phyloP scores from a whole-genome alignment of 2,797 vertebrate genomes.

The Tauraco hartlaubi region DNA sequence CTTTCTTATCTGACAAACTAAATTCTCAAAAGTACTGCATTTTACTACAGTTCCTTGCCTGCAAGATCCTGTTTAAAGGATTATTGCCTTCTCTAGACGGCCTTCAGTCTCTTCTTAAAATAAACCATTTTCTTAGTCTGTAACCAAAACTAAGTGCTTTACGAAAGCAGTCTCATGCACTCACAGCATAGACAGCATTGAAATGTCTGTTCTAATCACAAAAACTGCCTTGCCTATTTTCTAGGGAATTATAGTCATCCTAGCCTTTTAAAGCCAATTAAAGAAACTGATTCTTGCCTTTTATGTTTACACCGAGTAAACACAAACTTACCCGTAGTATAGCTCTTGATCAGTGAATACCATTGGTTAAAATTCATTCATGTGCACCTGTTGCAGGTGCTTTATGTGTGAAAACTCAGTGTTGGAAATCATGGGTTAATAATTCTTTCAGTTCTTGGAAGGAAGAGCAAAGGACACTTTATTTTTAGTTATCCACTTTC shows the following conservation, averaged over 20 bases:
- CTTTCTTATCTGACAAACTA: background rate
- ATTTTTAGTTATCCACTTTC: background rate
- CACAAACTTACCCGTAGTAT: background rate
- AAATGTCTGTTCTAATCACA: background rate
- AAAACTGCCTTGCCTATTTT: background rate
- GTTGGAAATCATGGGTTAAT: background rate
- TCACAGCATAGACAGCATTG: background rate
- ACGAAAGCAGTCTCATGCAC: background rate
- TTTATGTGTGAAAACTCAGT: background rate
- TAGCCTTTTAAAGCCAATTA: background rate
- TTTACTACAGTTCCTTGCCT: background rate
- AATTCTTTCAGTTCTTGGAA: background rate
- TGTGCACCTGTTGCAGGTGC: fast-evolving
- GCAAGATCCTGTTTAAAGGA: background rate
- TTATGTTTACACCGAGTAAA: background rate
- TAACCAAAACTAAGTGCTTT: background rate
- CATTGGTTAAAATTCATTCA: background rate
- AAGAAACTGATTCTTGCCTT: background rate
- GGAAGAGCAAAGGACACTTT: background rate
- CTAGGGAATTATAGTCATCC: background rate
- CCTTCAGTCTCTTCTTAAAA: background rate
- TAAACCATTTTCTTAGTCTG: background rate
- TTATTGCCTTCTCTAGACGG: background rate
- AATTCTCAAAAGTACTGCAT: background rate
- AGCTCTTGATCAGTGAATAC: background rate